phyloP scores from a whole-genome alignment of 2,888 invertebrate genomes.

The Dugesia japonica region DNA sequence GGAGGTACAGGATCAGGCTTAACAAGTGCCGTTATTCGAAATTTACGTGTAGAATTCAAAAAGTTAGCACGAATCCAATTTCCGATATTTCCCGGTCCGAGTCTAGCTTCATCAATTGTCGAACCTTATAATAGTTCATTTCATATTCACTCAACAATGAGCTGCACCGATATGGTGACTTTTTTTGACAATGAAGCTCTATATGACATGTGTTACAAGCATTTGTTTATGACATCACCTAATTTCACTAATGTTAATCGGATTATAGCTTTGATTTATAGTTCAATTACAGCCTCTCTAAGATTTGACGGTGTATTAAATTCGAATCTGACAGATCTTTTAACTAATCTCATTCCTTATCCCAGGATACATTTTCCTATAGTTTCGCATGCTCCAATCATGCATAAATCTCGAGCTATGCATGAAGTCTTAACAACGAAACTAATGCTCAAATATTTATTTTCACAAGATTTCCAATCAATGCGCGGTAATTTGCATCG shows the following conservation, averaged over 20 bases:
- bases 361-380: neutral
- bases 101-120: conserved; percentile 37
- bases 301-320: neutral
- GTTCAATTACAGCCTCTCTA: neutral
- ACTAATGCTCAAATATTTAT: neutral
- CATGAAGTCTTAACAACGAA: neutral
- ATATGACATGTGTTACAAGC: conserved; percentile 51
- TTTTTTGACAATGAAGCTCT: conserved; percentile 37
- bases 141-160: conserved; percentile 74
- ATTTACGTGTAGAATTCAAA: neutral
- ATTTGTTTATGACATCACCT: neutral
- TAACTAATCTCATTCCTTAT: neutral
- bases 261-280: neutral
- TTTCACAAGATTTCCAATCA: neutral
- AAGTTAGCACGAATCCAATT: neutral
- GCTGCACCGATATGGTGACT: conserved; percentile 72
- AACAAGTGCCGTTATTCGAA: neutral
- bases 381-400: neutral
- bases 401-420: neutral
- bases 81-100: neutral
- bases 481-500: neutral
- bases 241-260: neutral
- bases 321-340: neutral
- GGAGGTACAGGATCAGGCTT: conserved; percentile 25
- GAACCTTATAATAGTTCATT: conserved; percentile 67